phyloP scores from a whole-genome alignment of 2,888 invertebrate genomes.

The Electrophaes corylata region DNA sequence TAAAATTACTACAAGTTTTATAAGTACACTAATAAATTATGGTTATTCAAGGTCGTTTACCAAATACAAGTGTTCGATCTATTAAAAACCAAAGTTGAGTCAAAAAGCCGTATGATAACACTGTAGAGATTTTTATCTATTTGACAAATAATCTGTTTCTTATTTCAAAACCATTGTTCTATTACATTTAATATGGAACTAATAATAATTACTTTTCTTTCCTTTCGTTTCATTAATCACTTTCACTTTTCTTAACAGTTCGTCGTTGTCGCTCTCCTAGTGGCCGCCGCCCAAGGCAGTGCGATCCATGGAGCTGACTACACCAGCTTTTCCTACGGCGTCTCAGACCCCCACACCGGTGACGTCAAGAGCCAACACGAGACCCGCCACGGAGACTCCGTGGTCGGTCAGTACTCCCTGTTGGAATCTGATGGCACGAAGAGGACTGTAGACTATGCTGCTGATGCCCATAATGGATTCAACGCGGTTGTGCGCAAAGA shows the following conservation, averaged over 20 bases:
- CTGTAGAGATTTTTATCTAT: too few relatives aligned
- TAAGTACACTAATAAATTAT: conserved; percentile 4
- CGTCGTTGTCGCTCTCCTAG: conserved; percentile 72
- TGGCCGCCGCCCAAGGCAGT: conserved; percentile 73
- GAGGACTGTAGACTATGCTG: conserved; percentile 86
- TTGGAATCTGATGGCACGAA: conserved; percentile 86
- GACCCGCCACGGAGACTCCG: conserved; percentile 86
- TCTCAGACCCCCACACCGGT: conserved; percentile 78
- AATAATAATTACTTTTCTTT: too few relatives aligned
- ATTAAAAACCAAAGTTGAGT: not conserved
- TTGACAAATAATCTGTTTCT: too few relatives aligned
- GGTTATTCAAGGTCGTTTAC: conserved; percentile 10
- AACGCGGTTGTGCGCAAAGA: conserved; percentile 83
- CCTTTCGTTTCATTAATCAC: not conserved
- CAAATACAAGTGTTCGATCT: not conserved
- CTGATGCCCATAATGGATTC: conserved; percentile 81
- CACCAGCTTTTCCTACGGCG: conserved; percentile 77
- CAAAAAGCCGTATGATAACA: too few relatives aligned
- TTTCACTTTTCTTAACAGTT: conserved; percentile 66
- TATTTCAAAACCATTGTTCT: too few relatives aligned
- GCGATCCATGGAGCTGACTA: conserved; percentile 70
- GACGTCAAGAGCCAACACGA: conserved; percentile 85
- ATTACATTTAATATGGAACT: too few relatives aligned
- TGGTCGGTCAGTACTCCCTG: conserved; percentile 81
- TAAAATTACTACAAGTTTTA: conserved; percentile 16